Evolutionary conservation across 2,113 vertebrate species (phyloP), one percentile per base, ranked within the genome.

Genomic region (Beaufortia kweichowensis): DNA sequence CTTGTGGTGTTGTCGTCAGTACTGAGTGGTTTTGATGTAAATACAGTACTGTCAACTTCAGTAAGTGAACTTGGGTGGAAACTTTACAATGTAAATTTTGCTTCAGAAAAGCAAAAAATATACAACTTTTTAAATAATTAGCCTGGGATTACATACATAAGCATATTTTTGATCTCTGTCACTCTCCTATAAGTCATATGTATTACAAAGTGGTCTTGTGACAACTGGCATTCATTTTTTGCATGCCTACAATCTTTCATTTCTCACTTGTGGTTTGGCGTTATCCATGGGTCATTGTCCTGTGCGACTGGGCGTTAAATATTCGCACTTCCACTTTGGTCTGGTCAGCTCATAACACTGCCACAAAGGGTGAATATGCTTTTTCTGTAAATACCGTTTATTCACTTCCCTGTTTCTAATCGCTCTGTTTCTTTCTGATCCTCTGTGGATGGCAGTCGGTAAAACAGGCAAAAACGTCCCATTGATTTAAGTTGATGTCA

Each of bases 251-350:
- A 75, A 69, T 80, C 82, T 91, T 89, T 90, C 89, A 86, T 88
- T 91, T 91, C 89, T 86, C 80, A 81, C 87, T 90, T 89, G 77
- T 80, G 76, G 17, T 53, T 80, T 85, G 89, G 81, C 84, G 82
- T 86, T 85, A 79, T 84, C 77, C 82, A 83, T 85, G 83, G 84
- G 84, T 84, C 68, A 80, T 86, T 89, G 85, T 87, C 81, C 78
- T 72, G 6, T 81, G 85, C 79, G 15, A 48, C 59, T 6, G 21
- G 3, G 31, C 24, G 75, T 48, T 75, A 61, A 23, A 31, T 26
- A 8, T 14, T 35, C 31, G 41, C 76, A 75, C 63, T 82, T 82
- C 65, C 59, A 70, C 80, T 68, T 75, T 60, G 39, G 12, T 7
- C 15, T 50, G 15, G 5, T 66, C n/a, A 33, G 7, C 11, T 63